A percentile compares a stretch with the other conserved stretches of the same genome.
Evolutionary conservation across 2,888 invertebrate species (phyloP).

Genomic region (Tolmerus cingulatus): DNA sequence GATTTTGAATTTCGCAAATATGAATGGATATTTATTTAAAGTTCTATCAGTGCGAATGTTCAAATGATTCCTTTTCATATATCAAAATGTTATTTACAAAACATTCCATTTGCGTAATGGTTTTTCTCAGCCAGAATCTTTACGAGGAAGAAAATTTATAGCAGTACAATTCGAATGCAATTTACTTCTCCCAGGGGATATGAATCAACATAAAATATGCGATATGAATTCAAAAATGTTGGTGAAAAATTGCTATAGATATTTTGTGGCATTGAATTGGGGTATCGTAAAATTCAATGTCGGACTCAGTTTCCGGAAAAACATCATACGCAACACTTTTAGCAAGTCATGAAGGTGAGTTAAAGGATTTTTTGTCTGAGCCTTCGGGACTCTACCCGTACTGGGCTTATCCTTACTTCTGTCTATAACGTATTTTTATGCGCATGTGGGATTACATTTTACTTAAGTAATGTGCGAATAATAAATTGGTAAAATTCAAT

Average conservation of each 20-base stretch:
- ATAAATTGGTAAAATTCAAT: not conserved
- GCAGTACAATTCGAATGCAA: not conserved
- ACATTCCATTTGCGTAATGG: slow-evolving; percentile 7
- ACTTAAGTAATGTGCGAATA: not conserved
- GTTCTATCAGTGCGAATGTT: not conserved
- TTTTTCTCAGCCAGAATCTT: not conserved
- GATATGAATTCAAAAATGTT: not conserved
- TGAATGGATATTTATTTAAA: not conserved
- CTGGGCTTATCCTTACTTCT: too few relatives aligned
- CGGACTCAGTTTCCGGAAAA: not conserved
- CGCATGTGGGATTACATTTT: not conserved
- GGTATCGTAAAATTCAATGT: not conserved
- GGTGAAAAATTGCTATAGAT: not conserved
- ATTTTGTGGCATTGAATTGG: not conserved
- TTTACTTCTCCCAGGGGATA: not conserved
- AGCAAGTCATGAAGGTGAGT: not conserved
- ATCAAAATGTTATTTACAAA: slow-evolving; percentile 16
- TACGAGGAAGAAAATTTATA: not conserved
- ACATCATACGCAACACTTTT: not conserved
- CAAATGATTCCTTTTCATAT: not conserved
- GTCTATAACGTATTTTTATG: not conserved
- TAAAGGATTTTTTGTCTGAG: not conserved
- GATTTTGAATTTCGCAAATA: not conserved
- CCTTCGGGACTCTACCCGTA: not conserved
- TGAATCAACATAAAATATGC: not conserved